A percentile compares a stretch with the other conserved stretches of the same genome.
phyloP scores from a whole-genome alignment of 2,797 vertebrate genomes.

The Echiichthys vipera region DNA sequence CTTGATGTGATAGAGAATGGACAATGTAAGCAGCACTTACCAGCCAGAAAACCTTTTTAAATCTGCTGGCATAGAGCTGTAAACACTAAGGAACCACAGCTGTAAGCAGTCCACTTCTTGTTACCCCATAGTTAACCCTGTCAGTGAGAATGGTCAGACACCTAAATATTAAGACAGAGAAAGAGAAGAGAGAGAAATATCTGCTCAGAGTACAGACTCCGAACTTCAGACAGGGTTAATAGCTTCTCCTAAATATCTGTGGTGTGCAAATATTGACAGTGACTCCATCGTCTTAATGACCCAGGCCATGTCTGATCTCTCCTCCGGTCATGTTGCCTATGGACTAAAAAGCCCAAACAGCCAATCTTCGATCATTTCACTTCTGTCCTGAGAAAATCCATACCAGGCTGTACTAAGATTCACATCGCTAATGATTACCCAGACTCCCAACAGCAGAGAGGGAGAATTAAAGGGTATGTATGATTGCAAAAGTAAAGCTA shows the following conservation, averaged over 20 bases:
- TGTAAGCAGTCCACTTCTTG: constrained; percentile 56
- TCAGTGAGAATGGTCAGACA: constrained; percentile 48
- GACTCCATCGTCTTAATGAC: constrained; percentile 58
- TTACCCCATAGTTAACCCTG: constrained; percentile 55
- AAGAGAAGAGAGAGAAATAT: neutral
- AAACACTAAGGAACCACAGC: constrained; percentile 50
- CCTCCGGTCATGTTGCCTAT: constrained; percentile 29
- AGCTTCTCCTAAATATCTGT: constrained; percentile 57
- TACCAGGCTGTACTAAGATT: constrained; percentile 11
- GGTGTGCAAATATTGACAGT: constrained; percentile 78
- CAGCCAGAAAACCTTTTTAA: constrained; percentile 54
- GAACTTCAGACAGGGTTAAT: constrained; percentile 60
- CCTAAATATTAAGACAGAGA: constrained; percentile 47
- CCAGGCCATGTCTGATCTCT: constrained; percentile 41
- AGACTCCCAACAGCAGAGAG: constrained; percentile 12
- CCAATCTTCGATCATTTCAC: constrained; percentile 44
- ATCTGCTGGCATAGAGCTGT: constrained; percentile 51
- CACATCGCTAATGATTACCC: constrained; percentile 28
- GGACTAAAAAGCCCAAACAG: constrained; percentile 40
- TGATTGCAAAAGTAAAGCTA: constrained; percentile 2
- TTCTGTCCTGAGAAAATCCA: constrained; percentile 48
- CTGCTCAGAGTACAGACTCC: constrained; percentile 4
- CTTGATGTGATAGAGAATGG: constrained; percentile 48
- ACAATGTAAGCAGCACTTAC: constrained; percentile 54
- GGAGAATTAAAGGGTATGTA: neutral